Conservation (phyloP, 2,888 invertebrate species). For the Petrolisthes manimaculis region DNA sequence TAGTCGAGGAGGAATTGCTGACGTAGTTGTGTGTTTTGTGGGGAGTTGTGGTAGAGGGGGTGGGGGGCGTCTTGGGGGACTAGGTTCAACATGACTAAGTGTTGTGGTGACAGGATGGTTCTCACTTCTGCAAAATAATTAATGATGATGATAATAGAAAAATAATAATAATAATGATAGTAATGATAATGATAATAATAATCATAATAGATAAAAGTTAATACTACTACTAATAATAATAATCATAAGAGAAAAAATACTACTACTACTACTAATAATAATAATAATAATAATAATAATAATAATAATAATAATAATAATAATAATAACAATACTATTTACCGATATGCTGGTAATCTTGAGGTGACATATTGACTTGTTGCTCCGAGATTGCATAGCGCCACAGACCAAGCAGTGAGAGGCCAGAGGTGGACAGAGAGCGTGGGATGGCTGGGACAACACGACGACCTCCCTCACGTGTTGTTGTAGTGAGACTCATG, state of each 20-base stretch:
- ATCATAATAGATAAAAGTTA: not conserved
- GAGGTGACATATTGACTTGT: not conserved
- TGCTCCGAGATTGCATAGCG: constrained; percentile 2
- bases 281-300: no score
- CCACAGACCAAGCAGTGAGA: constrained; percentile 30
- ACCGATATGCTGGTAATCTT: not conserved
- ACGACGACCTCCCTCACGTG: not conserved
- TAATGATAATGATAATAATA: not conserved
- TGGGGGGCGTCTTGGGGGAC: constrained; percentile 41
- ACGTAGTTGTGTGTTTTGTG: constrained; percentile 18
- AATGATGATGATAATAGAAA: constrained; percentile 3
- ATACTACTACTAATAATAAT: not conserved
- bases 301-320: no score
- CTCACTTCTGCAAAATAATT: not conserved
- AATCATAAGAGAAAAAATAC: not conserved
- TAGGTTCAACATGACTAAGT: constrained; percentile 32
- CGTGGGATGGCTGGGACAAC: not conserved
- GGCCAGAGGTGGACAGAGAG: not conserved
- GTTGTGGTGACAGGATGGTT: constrained; percentile 23
- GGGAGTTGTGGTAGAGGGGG: constrained; percentile 34
- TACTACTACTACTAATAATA: not conserved
- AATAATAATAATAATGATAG: no score
- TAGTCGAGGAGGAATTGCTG: constrained; percentile 28
- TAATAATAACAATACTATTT: not conserved
- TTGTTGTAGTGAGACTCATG: not conserved